Percentiles rank a stretch among this genome's conserved stretches.
These are phyloP conservation scores for Eriosoma lanigerum DNA, from an alignment of 1,140 invertebrate genomes.

Conservation along the genomic window DNA sequence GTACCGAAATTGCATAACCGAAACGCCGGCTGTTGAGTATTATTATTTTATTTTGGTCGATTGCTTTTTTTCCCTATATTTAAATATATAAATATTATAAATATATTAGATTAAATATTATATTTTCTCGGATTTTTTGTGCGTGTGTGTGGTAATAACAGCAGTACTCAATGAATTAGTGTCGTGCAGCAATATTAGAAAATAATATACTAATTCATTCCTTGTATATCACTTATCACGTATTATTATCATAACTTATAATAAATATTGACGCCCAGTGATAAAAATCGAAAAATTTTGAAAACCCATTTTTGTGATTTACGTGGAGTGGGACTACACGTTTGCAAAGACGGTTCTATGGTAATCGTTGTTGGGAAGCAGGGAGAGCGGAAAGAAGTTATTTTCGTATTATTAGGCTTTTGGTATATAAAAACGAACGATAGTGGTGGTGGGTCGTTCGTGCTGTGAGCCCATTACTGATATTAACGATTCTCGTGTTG, in stretches of 20 bases:
- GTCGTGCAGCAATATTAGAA: too few species aligned
- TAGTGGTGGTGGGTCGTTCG: neutral
- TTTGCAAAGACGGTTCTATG: too few species aligned
- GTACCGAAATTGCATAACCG: conserved; percentile 46
- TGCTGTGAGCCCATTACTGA: conserved; percentile 38
- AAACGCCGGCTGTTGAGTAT: conserved; percentile 2
- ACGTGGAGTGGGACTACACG: neutral
- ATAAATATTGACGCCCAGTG: neutral
- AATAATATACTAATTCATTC: too few species aligned
- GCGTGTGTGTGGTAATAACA: too few species aligned
- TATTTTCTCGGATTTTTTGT: too few species aligned
- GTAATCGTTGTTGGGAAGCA: too few species aligned
- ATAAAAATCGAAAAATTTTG: conserved; percentile 12
- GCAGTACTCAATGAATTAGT: too few species aligned
- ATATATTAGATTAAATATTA: too few species aligned
- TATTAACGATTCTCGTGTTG: conserved; percentile 51
- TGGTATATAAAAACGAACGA: conserved; percentile 1
- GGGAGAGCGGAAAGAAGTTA: neutral
- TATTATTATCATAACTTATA: neutral
- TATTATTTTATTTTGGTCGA: too few species aligned
- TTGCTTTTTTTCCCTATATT: too few species aligned
- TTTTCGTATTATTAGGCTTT: conserved; percentile 27
- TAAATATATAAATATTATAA: too few species aligned
- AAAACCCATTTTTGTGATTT: neutral
- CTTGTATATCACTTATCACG: too few species aligned